A percentile compares a stretch with the other conserved stretches of the same genome.
These are phyloP conservation scores for Carettochelys insculpta DNA, from an alignment of 2,113 vertebrate genomes.

Conservation along the genomic window DNA sequence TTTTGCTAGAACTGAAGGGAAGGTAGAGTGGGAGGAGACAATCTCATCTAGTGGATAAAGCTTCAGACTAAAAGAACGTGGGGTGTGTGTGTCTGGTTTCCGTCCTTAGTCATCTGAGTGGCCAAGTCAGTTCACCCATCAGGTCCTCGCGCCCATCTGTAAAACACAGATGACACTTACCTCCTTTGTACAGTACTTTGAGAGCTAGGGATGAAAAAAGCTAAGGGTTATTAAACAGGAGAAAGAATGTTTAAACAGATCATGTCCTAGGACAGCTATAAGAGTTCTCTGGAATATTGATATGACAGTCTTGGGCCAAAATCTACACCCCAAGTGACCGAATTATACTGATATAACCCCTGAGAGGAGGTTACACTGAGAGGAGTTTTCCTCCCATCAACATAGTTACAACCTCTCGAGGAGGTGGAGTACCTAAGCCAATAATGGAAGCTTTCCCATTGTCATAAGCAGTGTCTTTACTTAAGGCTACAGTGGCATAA, in stretches of 20 bases:
- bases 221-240: background rate
- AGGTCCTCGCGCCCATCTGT: background rate
- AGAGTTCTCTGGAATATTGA: background rate
- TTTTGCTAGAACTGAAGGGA: background rate
- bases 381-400: no score
- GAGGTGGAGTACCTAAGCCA: background rate
- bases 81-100: background rate
- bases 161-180: background rate
- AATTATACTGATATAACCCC: background rate
- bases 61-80: fast-evolving
- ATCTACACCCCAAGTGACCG: background rate
- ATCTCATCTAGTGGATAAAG: background rate
- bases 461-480: no score
- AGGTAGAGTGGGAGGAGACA: background rate
- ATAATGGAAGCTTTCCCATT: background rate
- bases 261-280: background rate
- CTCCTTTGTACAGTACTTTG: background rate
- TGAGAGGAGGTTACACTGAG: no score
- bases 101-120: background rate
- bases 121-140: background rate
- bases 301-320: background rate
- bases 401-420: background rate
- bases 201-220: background rate
- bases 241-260: background rate
- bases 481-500: background rate